A percentile compares a stretch with the other conserved stretches of the same genome.
Evolutionary conservation across 2,888 invertebrate species (phyloP).

Genomic region (Gandaritis pyraliata): DNA sequence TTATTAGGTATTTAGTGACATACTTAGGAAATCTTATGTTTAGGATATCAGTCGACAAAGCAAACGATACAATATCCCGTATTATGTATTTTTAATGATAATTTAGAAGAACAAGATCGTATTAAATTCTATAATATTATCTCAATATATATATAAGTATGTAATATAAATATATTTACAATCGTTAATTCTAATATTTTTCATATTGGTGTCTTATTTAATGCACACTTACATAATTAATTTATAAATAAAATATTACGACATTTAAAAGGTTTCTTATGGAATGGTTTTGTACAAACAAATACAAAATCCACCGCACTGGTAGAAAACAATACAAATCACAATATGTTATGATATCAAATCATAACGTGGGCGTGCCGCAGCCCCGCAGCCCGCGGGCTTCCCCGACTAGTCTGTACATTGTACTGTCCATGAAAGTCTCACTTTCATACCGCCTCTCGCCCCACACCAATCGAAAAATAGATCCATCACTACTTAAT

Average conservation of each 20-base stretch:
- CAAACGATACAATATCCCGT: constrained; percentile 69
- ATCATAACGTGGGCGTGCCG: constrained; percentile 51
- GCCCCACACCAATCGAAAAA: constrained; percentile 73
- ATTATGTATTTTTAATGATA: constrained; percentile 66
- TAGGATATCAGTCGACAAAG: constrained; percentile 66
- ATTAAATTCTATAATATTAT: constrained; percentile 83
- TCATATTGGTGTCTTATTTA: constrained; percentile 83
- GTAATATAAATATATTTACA: constrained; percentile 83
- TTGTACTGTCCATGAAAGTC: constrained; percentile 77
- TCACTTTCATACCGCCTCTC: constrained; percentile 72
- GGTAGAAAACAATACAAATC: constrained; percentile 75
- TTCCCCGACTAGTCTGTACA: constrained; percentile 78
- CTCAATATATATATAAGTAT: constrained; percentile 61
- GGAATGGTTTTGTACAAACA: constrained; percentile 84
- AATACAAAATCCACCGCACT: constrained; percentile 74
- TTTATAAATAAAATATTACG: constrained; percentile 77
- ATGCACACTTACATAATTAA: constrained; percentile 76
- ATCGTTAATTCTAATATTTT: constrained; percentile 73
- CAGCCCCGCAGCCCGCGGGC: constrained; percentile 45
- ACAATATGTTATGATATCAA: constrained; percentile 68
- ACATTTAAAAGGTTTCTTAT: constrained; percentile 73
- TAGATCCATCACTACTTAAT: constrained; percentile 83
- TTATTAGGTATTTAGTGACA: constrained; percentile 56
- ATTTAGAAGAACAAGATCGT: constrained; percentile 82
- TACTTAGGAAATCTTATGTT: constrained; percentile 57